Evolutionary conservation across 2,113 vertebrate genomes (phyloP).

Genomic region (Sus scrofa): DNA sequence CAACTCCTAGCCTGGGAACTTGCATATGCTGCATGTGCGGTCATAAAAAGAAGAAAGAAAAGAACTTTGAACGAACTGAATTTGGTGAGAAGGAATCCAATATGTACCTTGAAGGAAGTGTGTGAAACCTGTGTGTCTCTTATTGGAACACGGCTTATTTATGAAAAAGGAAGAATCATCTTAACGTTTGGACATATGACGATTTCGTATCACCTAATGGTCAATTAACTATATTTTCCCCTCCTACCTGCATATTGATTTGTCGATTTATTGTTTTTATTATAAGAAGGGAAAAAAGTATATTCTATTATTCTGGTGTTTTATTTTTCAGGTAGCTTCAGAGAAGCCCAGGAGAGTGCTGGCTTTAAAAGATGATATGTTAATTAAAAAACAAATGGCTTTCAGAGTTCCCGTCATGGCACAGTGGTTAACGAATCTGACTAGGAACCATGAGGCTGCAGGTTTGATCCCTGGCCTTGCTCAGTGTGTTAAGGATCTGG

Average conservation of each 20-base stretch:
- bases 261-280: neutral
- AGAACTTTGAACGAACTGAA: conserved; percentile 34
- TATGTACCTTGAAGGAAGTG: conserved; percentile 34
- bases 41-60: neutral
- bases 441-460: too few relatives aligned
- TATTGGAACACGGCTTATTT: neutral
- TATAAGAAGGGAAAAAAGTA: neutral
- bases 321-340: conserved; percentile 20
- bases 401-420: neutral
- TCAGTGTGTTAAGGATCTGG: too few relatives aligned
- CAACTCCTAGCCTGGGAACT: too few relatives aligned
- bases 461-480: too few relatives aligned
- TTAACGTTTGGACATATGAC: neutral
- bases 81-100: conserved; percentile 32
- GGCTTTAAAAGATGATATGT: neutral
- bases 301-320: conserved; percentile 31
- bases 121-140: neutral
- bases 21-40: too few relatives aligned
- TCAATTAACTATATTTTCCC: neutral
- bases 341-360: neutral
- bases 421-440: too few relatives aligned
- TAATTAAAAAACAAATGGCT: conserved; percentile 6
- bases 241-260: neutral
- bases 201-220: neutral
- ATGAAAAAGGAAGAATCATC: conserved; percentile 20